Evolutionary conservation across 2,113 vertebrate genomes (phyloP), one percentile per base, ranked within the genome.

Genomic region (Bothrops jararaca): DNA sequence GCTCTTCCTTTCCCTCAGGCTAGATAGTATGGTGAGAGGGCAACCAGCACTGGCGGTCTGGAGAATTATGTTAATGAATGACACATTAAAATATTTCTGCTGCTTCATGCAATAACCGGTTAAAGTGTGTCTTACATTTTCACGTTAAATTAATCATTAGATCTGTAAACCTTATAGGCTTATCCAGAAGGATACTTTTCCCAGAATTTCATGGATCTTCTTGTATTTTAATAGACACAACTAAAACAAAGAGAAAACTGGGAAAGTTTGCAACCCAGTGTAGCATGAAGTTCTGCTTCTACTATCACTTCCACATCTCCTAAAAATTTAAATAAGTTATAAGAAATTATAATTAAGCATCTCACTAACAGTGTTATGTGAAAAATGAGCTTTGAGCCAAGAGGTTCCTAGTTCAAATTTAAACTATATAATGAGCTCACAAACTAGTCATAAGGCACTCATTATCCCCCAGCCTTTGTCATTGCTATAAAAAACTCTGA

Each of bases 51-150:
- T 95, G 93, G 96, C 95, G 0, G 92, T 97, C 93, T 96, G 93
- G 23, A 95, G 88, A 96, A 54, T 96, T 90, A 86, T 97, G 93
- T 92, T 97, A 96, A 97, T 97, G 96, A 98, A 96, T 97, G 96
- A 95, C 96, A 96, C 93, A 90, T 94, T 96, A 96, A 96, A 93
- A 96, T 95, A 97, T 96, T 96, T 95, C 93, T 87, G 94, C 95
- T 96, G 85, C 96, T 97, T 95, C 80, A 11, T 94, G 93, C 94
- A 64, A 48, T 92, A 94, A 90, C 91, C 97, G 94, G 95, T 95
- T 94, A 95, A 93, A 90, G 95, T 97, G 89, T 93, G 18, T 95
- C 0, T 96, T 95, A 86, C 90, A 96, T 52, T 92, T 93, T 97
- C 94, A 92, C 85, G 91, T 94, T 97, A 95, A 96, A 96, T 96